phyloP scores from a whole-genome alignment of 92 coral and sea anemone genomes.

The Parazoanthus swiftii region DNA sequence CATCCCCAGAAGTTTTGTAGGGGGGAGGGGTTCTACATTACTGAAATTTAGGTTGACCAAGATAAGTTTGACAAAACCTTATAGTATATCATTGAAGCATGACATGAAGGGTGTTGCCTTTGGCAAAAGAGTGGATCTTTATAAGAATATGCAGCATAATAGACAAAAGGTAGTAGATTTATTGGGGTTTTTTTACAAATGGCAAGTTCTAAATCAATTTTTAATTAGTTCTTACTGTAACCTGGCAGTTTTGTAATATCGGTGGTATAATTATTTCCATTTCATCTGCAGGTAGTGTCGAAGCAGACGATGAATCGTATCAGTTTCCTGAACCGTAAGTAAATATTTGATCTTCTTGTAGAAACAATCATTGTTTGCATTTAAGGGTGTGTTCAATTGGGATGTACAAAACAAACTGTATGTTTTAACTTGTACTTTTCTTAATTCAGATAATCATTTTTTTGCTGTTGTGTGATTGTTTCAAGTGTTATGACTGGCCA shows the following conservation, averaged over 20 bases:
- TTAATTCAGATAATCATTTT: background rate
- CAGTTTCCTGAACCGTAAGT: slow-evolving; percentile 97
- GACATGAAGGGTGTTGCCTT: background rate
- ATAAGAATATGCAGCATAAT: background rate
- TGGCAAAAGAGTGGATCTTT: background rate
- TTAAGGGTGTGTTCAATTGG: too few relatives aligned
- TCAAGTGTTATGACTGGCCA: background rate
- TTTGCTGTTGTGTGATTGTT: background rate
- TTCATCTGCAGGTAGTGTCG: slow-evolving; percentile 54
- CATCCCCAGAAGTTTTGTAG: background rate
- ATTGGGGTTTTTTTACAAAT: too few relatives aligned
- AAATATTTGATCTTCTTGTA: background rate
- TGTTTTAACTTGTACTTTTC: background rate
- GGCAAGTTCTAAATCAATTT: too few relatives aligned
- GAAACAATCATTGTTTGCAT: background rate
- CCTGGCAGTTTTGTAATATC: background rate
- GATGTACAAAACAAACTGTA: background rate
- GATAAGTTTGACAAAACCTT: too few relatives aligned
- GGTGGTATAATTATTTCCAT: background rate
- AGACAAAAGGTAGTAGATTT: too few relatives aligned
- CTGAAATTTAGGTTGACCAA: too few relatives aligned
- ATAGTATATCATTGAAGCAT: too few relatives aligned
- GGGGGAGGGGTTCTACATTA: too few relatives aligned
- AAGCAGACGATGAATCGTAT: slow-evolving; percentile 63
- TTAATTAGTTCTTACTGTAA: background rate